Conservation (phyloP, 1,140 invertebrate genomes). For the Armadillidium nasatum region DNA sequence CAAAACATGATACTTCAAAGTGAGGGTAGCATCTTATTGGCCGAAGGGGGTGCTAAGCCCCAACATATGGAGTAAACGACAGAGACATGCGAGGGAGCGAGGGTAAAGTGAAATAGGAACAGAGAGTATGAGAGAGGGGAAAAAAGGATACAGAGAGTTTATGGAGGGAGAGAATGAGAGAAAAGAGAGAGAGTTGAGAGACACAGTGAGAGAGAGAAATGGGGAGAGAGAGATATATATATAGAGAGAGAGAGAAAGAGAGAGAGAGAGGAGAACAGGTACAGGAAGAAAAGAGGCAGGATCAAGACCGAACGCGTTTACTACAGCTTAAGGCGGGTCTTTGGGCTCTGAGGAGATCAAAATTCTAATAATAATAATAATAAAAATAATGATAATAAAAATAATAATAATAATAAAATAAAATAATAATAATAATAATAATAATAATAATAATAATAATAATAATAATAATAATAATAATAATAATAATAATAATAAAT, state of each 20-base stretch:
- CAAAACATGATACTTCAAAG: background rate
- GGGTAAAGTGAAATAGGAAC: background rate
- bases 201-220: too few species aligned
- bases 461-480: too few species aligned
- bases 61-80: conserved; percentile 4
- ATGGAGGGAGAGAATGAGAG: too few species aligned
- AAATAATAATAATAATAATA: too few species aligned
- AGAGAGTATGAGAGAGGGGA: background rate
- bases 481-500: too few species aligned
- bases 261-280: background rate
- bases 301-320: conserved; percentile 11
- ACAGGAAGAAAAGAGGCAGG: conserved; percentile 2
- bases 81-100: conserved; percentile 4
- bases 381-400: too few species aligned
- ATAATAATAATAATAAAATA: too few species aligned
- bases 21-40: conserved; percentile 11
- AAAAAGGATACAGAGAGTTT: too few species aligned
- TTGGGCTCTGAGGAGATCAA: background rate
- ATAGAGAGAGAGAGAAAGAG: background rate
- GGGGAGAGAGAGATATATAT: too few species aligned
- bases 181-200: too few species aligned
- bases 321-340: background rate
- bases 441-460: too few species aligned
- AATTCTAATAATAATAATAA: background rate
- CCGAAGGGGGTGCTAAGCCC: background rate